These are phyloP conservation scores for Microplitis deprimator DNA, from an alignment of 2,888 invertebrate species.

Conservation along the genomic window DNA sequence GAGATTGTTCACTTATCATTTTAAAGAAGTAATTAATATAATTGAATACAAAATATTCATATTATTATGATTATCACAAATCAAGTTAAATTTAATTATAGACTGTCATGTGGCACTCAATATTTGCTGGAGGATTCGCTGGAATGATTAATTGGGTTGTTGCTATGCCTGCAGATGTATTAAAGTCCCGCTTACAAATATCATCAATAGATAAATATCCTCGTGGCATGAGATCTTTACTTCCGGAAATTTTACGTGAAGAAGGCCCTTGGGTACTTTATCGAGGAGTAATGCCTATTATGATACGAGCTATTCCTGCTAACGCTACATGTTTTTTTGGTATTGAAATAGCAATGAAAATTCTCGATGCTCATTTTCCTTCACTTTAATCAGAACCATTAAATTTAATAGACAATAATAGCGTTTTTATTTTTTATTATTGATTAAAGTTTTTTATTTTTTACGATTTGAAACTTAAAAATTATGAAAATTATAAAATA, in stretches of 20 bases:
- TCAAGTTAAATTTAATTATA: not conserved
- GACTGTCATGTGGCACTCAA: slow-evolving; percentile 47
- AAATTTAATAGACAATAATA: not conserved
- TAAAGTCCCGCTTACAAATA: slow-evolving; percentile 51
- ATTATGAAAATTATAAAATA: too few species aligned
- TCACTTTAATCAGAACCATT: slow-evolving; percentile 30
- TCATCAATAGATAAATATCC: slow-evolving; percentile 47
- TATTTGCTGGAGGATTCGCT: slow-evolving; percentile 52
- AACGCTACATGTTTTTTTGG: slow-evolving; percentile 54
- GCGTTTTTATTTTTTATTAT: too few species aligned
- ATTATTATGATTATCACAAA: not conserved
- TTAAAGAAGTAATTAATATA: not conserved
- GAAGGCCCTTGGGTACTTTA: slow-evolving; percentile 49
- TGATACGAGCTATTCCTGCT: slow-evolving; percentile 52
- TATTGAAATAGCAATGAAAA: slow-evolving; percentile 47
- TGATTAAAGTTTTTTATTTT: too few species aligned
- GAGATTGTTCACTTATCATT: slow-evolving; percentile 26
- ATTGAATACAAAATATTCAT: not conserved
- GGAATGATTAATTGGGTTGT: slow-evolving; percentile 50
- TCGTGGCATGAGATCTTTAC: slow-evolving; percentile 46
- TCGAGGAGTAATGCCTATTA: slow-evolving; percentile 48
- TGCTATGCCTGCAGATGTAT: slow-evolving; percentile 51
- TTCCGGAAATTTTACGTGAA: slow-evolving; percentile 44
- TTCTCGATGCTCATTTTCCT: slow-evolving; percentile 43
- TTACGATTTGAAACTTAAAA: too few species aligned